Percentiles rank a stretch among this genome's conserved stretches.
These are phyloP conservation scores for Platalea minor DNA, from an alignment of 2,797 vertebrate species.

Conservation along the genomic window DNA sequence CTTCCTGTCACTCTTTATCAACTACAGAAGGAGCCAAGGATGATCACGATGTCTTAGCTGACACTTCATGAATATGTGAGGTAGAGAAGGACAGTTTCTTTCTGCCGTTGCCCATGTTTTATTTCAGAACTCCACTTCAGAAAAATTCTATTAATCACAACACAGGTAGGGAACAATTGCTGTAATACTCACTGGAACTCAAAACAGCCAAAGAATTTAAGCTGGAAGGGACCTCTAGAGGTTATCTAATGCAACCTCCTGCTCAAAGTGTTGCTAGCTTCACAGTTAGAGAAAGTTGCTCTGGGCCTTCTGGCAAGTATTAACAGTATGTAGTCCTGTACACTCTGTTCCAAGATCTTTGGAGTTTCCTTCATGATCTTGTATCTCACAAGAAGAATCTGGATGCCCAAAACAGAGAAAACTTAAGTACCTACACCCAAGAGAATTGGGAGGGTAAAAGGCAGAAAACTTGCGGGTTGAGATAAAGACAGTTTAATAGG, in stretches of 20 bases:
- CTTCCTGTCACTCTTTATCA: not conserved
- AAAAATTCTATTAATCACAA: not conserved
- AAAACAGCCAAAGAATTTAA: not conserved
- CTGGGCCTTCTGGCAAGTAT: not conserved
- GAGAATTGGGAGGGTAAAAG: not conserved
- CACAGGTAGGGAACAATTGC: not conserved
- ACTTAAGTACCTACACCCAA: not conserved
- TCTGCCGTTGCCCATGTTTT: not conserved
- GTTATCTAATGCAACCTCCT: not conserved
- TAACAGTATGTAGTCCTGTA: not conserved
- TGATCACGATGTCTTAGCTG: not conserved
- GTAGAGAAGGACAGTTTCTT: not conserved
- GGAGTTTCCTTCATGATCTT: not conserved
- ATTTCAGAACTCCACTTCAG: not conserved
- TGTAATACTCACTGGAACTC: not conserved
- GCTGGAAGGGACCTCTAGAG: not conserved
- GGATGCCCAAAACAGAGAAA: not conserved
- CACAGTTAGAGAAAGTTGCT: not conserved
- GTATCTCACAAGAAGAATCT: not conserved
- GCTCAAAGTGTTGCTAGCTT: not conserved
- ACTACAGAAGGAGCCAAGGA: not conserved
- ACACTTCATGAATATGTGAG: not conserved
- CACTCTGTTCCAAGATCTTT: not conserved
- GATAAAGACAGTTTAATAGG: not conserved
- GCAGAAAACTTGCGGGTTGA: not conserved